A percentile compares a stretch with the other conserved stretches of the same genome.
Evolutionary conservation across 2,797 vertebrate species (phyloP).

Genomic region (Hypotaenidia philippensis): DNA sequence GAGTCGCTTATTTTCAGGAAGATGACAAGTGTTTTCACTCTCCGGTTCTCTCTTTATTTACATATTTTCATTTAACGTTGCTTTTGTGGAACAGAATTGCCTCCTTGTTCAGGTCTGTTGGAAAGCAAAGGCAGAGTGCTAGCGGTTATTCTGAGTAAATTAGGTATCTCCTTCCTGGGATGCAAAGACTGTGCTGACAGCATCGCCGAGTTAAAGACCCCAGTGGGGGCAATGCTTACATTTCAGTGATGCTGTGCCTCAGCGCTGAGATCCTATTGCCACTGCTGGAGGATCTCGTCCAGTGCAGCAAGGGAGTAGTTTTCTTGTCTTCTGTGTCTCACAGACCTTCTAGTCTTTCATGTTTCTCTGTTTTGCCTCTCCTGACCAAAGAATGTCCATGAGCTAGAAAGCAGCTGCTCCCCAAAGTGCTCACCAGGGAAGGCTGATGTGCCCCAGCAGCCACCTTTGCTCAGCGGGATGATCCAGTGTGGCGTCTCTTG

Average conservation of each 20-base stretch:
- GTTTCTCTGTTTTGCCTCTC: neutral
- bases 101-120: constrained; percentile 21
- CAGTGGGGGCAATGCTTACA: neutral
- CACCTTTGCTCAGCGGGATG: neutral
- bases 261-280: rapidly evolving
- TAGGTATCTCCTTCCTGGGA: constrained; percentile 18
- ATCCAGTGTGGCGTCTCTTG: neutral
- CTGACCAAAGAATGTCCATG: neutral
- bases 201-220: neutral
- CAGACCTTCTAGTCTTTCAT: neutral
- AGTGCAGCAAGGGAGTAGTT: neutral
- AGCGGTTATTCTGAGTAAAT: neutral
- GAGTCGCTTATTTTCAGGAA: neutral
- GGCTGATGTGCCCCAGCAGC: neutral
- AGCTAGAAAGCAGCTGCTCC: neutral
- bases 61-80: constrained; percentile 15
- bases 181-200: neutral
- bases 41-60: constrained; percentile 29
- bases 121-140: neutral
- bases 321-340: neutral
- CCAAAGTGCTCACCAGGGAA: neutral
- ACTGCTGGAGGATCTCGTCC: neutral
- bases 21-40: neutral
- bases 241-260: constrained; percentile 22
- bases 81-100: constrained; percentile 37